Conservation (phyloP, 2,888 invertebrate genomes). For the Heliconius ethilla region DNA sequence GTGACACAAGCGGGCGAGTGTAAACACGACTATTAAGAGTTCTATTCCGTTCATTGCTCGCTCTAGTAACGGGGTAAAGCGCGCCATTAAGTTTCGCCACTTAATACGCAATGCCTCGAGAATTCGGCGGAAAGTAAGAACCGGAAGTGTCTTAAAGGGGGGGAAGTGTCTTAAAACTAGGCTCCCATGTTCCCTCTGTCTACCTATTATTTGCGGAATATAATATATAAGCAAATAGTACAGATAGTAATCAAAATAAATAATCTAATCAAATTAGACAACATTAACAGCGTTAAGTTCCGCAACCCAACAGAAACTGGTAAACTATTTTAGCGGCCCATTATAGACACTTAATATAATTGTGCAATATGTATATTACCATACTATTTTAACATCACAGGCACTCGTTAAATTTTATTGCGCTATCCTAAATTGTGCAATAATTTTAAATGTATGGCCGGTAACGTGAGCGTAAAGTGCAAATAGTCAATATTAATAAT, state of each 20-base stretch:
- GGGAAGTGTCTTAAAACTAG: background rate
- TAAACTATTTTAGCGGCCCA: background rate
- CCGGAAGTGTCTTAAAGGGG: no score
- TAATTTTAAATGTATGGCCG: background rate
- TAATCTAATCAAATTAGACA: background rate
- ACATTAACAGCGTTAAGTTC: background rate
- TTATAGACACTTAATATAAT: background rate
- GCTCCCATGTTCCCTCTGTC: background rate
- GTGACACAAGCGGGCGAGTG: background rate
- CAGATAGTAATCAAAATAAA: background rate
- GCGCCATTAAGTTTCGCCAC: no score
- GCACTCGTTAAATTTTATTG: background rate
- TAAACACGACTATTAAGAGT: background rate
- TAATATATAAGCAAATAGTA: no score
- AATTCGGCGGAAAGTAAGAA: no score
- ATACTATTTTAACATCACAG: conserved; percentile 1
- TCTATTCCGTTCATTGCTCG: no score
- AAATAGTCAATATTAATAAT: background rate
- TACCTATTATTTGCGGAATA: no score
- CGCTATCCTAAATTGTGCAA: background rate
- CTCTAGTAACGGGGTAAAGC: no score
- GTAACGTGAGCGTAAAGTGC: background rate
- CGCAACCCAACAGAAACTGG: background rate
- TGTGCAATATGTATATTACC: background rate
- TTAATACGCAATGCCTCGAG: no score